Conservation (phyloP, 2,888 invertebrate genomes). For the Diarsia rubi region DNA sequence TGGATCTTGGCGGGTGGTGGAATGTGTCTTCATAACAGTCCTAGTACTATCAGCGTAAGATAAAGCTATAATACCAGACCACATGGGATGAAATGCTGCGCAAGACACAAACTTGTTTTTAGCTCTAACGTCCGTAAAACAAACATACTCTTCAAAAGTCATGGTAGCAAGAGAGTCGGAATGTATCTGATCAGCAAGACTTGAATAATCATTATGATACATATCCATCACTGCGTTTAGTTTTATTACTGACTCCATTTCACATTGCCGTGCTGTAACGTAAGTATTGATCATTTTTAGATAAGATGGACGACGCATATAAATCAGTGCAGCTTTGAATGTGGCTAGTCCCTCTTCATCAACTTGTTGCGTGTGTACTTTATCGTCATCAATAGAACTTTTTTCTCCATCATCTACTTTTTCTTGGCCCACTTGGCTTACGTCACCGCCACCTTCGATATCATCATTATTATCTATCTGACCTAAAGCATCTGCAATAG, state of each 20-base stretch:
- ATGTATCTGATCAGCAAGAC: slow-evolving; percentile 82
- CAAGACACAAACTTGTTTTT: slow-evolving; percentile 92
- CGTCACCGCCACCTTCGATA: slow-evolving; percentile 78
- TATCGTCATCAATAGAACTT: slow-evolving; percentile 69
- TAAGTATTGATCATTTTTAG: slow-evolving; percentile 81
- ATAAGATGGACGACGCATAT: slow-evolving; percentile 84
- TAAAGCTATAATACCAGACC: slow-evolving; percentile 93
- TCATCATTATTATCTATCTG: slow-evolving; percentile 72
- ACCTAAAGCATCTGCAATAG: slow-evolving; percentile 83
- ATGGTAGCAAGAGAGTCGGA: slow-evolving; percentile 80
- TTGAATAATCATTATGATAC: slow-evolving; percentile 92
- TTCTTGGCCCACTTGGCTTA: slow-evolving; percentile 65
- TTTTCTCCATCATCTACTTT: slow-evolving; percentile 69
- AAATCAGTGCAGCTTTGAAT: slow-evolving; percentile 78
- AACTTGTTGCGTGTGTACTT: slow-evolving; percentile 63
- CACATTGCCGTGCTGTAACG: slow-evolving; percentile 71
- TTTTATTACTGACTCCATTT: slow-evolving; percentile 83
- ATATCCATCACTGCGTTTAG: slow-evolving; percentile 91
- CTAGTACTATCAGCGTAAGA: slow-evolving; percentile 92
- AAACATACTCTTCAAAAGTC: slow-evolving; percentile 90
- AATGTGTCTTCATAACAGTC: slow-evolving; percentile 81
- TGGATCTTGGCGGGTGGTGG: slow-evolving; percentile 83
- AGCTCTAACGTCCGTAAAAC: slow-evolving; percentile 93
- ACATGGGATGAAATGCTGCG: slow-evolving; percentile 93
- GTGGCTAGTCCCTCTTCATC: slow-evolving; percentile 81